These are phyloP conservation scores for Nipponia nippon DNA, from an alignment of 2,113 vertebrate genomes.

Conservation along the genomic window DNA sequence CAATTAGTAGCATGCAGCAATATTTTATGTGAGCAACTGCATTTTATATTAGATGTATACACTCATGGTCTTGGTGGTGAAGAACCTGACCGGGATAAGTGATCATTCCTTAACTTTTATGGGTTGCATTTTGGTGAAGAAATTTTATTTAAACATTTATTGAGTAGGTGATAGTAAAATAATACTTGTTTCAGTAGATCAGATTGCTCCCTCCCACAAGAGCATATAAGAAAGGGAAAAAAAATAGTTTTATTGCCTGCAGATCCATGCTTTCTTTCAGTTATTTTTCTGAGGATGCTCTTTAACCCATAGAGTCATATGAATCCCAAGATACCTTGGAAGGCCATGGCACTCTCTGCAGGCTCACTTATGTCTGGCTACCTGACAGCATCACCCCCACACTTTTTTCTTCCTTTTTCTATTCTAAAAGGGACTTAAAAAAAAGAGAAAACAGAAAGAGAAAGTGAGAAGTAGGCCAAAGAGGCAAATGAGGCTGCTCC, in stretches of 20 bases:
- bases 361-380: neutral
- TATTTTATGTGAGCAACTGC: neutral
- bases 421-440: neutral
- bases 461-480: neutral
- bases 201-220: neutral
- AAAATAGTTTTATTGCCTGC: neutral
- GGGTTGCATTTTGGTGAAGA: neutral
- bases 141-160: neutral
- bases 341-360: neutral
- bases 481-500: neutral
- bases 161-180: neutral
- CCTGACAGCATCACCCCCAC: accelerated
- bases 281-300: neutral
- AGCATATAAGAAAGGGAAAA: neutral
- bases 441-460: neutral
- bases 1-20: neutral
- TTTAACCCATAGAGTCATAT: neutral
- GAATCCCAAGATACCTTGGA: neutral
- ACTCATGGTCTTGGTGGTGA: neutral
- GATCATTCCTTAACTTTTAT: neutral
- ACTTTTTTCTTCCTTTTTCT: neutral
- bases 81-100: neutral
- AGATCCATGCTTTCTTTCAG: neutral
- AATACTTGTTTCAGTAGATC: neutral
- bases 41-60: neutral